Evolutionary conservation across 2,113 vertebrate genomes (phyloP).

Genomic region (Smithornis capensis): DNA sequence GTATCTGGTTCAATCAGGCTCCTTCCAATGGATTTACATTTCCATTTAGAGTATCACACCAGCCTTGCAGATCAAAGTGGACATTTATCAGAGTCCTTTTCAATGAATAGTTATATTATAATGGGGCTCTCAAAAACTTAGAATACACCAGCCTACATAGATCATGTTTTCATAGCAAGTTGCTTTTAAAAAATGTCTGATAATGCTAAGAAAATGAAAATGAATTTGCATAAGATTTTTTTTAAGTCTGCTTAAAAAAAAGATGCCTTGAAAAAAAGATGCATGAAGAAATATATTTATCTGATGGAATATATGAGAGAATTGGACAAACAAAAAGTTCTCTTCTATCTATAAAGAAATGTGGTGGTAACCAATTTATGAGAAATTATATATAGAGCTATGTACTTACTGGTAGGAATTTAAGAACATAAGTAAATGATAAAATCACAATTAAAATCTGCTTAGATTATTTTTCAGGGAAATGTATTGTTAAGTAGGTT

Average conservation of each 20-base stretch:
- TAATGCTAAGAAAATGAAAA: constrained; percentile 31
- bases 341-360: background rate
- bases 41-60: constrained; percentile 20
- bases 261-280: too few species aligned
- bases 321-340: background rate
- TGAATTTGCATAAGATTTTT: background rate
- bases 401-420: background rate
- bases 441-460: background rate
- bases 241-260: background rate
- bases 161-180: constrained; percentile 35
- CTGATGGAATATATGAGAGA: background rate
- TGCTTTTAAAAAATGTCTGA: constrained; percentile 31
- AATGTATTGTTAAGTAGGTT: background rate
- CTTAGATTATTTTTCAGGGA: background rate
- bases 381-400: background rate
- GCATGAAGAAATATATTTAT: background rate
- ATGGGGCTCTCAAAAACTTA: constrained; percentile 29
- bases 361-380: background rate
- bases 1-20: constrained; percentile 24
- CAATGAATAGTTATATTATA: background rate
- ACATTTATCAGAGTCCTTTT: constrained; percentile 34
- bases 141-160: background rate
- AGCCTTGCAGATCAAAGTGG: constrained; percentile 42
- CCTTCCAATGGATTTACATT: background rate
- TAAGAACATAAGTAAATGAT: background rate